phyloP scores from a whole-genome alignment of 2,888 invertebrate genomes.

The Stenodema calcarata region DNA sequence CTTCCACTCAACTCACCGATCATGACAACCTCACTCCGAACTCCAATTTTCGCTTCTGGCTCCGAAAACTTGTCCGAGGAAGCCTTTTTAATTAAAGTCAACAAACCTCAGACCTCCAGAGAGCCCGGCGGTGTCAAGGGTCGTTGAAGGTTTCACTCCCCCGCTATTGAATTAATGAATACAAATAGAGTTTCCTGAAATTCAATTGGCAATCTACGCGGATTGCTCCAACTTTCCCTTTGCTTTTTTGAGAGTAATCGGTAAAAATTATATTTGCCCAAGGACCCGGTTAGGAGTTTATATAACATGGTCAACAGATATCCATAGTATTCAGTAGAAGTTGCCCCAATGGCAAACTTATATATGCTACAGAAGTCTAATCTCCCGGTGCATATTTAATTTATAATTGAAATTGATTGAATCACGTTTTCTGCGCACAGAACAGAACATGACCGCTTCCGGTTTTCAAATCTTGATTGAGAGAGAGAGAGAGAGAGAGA shows the following conservation, averaged over 20 bases:
- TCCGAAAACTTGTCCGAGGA: background rate
- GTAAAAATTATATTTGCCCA: background rate
- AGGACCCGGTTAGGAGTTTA: background rate
- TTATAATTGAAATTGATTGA: no score
- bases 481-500: no score
- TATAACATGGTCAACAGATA: no score
- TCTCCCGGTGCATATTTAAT: no score
- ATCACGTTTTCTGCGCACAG: no score
- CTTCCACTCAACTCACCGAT: no score
- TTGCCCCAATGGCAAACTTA: no score
- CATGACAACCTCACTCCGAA: background rate
- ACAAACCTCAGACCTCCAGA: background rate
- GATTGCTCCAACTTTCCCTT: background rate
- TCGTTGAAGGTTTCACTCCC: background rate
- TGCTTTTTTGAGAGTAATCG: background rate
- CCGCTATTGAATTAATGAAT: constrained; percentile 1
- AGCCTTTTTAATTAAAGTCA: background rate
- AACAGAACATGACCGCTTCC: no score
- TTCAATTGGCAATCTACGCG: background rate
- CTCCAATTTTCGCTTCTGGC: background rate
- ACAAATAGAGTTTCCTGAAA: background rate
- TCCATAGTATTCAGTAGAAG: no score
- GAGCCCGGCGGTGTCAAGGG: background rate
- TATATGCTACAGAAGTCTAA: no score
- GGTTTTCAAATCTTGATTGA: no score